Conservation (phyloP, 2,797 vertebrate species). For the Sebastes itinus region DNA sequence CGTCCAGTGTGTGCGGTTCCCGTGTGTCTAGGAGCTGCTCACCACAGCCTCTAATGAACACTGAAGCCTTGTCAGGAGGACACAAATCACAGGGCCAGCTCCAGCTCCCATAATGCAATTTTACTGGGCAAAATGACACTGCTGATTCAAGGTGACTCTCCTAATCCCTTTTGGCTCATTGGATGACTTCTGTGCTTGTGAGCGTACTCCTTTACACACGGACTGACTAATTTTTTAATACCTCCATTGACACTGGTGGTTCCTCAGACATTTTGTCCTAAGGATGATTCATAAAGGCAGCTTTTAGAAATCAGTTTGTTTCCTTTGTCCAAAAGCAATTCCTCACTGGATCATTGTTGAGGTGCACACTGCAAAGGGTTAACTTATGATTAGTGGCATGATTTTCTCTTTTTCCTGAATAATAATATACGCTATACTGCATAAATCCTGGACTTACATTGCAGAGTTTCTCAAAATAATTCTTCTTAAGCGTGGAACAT, state of each 20-base stretch:
- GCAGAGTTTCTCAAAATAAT: neutral
- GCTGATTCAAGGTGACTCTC: slow-evolving; percentile 79
- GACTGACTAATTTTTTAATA: slow-evolving; percentile 41
- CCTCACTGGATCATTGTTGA: neutral
- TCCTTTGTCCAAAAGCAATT: neutral
- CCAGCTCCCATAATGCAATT: slow-evolving; percentile 79
- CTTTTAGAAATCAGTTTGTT: neutral
- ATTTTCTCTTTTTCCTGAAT: neutral
- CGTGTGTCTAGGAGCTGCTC: slow-evolving; percentile 67
- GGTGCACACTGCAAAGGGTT: neutral
- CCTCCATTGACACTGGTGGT: slow-evolving; percentile 25
- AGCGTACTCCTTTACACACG: slow-evolving; percentile 39
- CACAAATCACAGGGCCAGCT: slow-evolving; percentile 77
- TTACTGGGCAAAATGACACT: slow-evolving; percentile 73
- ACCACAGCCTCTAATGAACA: slow-evolving; percentile 76
- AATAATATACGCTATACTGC: neutral
- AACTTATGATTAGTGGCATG: neutral
- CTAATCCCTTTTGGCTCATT: slow-evolving; percentile 69
- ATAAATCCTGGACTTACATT: neutral
- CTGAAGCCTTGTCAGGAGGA: slow-evolving; percentile 79
- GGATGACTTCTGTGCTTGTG: slow-evolving; percentile 56
- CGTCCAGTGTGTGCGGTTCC: slow-evolving; percentile 45
- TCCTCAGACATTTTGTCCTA: neutral
- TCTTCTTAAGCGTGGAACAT: neutral
- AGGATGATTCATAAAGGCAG: slow-evolving; percentile 1